Percentiles rank a stretch among this genome's conserved stretches.
Conservation (phyloP, 2,113 vertebrate genomes). For the Onychorhynchus coronatus region DNA sequence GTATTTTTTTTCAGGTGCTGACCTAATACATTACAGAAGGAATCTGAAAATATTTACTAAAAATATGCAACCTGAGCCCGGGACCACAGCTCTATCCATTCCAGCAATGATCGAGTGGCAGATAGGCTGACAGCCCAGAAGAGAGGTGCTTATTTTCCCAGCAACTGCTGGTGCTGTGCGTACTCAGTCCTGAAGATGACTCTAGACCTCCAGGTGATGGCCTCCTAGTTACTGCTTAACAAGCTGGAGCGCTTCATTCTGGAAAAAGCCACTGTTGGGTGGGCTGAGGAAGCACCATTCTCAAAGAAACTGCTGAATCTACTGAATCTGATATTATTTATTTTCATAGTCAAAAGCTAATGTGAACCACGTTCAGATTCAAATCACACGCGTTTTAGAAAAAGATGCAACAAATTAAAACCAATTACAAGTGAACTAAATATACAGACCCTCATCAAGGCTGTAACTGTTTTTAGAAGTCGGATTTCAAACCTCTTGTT, state of each 20-base stretch:
- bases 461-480: background rate
- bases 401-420: slow-evolving; percentile 23
- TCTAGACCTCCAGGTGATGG: background rate
- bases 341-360: background rate
- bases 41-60: background rate
- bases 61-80: background rate
- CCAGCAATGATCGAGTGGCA: background rate
- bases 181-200: background rate
- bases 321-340: background rate
- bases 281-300: background rate
- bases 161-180: background rate
- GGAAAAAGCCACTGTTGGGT: background rate
- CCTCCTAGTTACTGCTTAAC: background rate
- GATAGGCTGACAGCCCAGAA: background rate
- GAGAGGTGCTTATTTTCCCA: background rate
- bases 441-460: background rate
- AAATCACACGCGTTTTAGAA: background rate
- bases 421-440: slow-evolving; percentile 2
- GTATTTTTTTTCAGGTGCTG: background rate
- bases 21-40: background rate
- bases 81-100: background rate
- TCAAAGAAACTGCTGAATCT: background rate
- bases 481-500: background rate
- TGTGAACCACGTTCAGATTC: background rate
- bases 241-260: background rate